Evolutionary conservation across 2,797 vertebrate genomes (phyloP).

Genomic region (Sebastes oblongus): DNA sequence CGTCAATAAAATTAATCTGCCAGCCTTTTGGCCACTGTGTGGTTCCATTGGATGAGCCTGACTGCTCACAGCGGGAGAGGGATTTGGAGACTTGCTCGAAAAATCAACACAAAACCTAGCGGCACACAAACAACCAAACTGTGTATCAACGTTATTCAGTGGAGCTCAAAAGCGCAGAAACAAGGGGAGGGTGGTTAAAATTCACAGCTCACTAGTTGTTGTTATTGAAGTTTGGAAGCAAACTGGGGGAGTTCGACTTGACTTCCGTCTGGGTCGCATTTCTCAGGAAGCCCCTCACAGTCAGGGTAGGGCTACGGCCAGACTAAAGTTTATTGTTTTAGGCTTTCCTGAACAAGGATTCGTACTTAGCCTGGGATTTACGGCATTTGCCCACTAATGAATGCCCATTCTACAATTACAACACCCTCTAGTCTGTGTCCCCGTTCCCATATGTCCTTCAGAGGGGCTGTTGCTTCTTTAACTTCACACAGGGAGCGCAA

Average conservation of each 20-base stretch:
- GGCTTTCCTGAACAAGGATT: constrained; percentile 97
- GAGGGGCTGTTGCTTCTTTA: constrained; percentile 88
- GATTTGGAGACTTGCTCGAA: constrained; percentile 74
- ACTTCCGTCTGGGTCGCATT: constrained; percentile 85
- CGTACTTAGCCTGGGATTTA: constrained; percentile 97
- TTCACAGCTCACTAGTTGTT: constrained; percentile 77
- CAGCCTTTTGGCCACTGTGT: constrained; percentile 91
- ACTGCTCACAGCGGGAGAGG: constrained; percentile 78
- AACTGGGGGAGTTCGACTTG: constrained; percentile 72
- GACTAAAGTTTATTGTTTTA: constrained; percentile 97
- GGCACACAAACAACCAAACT: constrained; percentile 69
- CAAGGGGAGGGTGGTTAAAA: constrained; percentile 63
- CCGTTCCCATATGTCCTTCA: constrained; percentile 91
- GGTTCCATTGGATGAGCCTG: constrained; percentile 80
- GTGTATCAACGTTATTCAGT: constrained; percentile 75
- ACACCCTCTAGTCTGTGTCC: constrained; percentile 85
- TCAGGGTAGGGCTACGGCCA: constrained; percentile 86
- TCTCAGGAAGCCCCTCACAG: constrained; percentile 88
- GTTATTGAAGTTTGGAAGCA: constrained; percentile 77
- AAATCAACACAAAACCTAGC: constrained; percentile 76
- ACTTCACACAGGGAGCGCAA: constrained; percentile 90
- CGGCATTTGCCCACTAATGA: constrained; percentile 96
- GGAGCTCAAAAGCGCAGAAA: constrained; percentile 63
- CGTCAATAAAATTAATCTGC: constrained; percentile 99
- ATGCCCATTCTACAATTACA: constrained; percentile 96